Conservation (phyloP, 2,113 vertebrate species). For the Argyrosomus japonicus region DNA sequence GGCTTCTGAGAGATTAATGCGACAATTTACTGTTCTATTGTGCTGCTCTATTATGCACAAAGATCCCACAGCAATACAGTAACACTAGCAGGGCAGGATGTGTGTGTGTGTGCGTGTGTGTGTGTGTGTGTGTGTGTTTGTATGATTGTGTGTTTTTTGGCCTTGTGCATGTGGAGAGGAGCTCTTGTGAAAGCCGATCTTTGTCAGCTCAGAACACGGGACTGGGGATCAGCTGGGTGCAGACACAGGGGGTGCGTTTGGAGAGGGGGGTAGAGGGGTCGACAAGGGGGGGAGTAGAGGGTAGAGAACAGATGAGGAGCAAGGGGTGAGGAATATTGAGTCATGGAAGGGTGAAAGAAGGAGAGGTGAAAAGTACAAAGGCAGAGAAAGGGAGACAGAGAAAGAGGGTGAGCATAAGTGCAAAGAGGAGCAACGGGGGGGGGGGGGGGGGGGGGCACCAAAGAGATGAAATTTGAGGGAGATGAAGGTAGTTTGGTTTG, state of each 20-base stretch:
- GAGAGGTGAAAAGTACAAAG: conserved; percentile 40
- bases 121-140: conserved; percentile 24
- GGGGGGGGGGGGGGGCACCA: background rate
- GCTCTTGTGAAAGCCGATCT: conserved; percentile 79
- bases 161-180: conserved; percentile 49
- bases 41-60: conserved; percentile 62
- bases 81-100: conserved; percentile 63
- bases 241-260: conserved; percentile 59
- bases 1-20: conserved; percentile 68
- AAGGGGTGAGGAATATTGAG: conserved; percentile 38
- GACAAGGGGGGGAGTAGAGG: background rate
- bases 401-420: conserved; percentile 5
- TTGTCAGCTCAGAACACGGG: conserved; percentile 73
- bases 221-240: conserved; percentile 70
- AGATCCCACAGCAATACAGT: conserved; percentile 60
- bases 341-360: conserved; percentile 10
- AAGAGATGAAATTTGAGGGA: background rate
- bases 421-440: background rate
- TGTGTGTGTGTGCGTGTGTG: conserved; percentile 16
- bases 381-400: background rate
- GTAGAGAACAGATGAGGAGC: conserved; percentile 41
- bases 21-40: conserved; percentile 58
- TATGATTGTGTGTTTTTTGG: conserved; percentile 27
- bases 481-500: conserved; percentile 8
- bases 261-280: background rate